A percentile compares a stretch with the other conserved stretches of the same genome.
Conservation (phyloP, 2,888 invertebrate species). For the Apodemia mormo region DNA sequence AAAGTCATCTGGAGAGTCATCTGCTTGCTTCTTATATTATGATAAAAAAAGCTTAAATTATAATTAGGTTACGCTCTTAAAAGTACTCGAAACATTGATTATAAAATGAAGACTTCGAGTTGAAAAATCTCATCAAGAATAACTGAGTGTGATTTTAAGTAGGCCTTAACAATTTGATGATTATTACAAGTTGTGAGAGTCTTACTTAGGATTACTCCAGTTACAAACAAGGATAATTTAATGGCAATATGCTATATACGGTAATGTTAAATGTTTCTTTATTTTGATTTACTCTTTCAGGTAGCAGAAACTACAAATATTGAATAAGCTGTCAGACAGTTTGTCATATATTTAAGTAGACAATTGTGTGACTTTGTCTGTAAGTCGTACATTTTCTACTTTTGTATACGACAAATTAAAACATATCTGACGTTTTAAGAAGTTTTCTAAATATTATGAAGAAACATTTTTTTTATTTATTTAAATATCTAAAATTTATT, state of each 20-base stretch:
- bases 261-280: no score
- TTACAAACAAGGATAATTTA: not conserved
- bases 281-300: no score
- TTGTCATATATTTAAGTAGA: slow-evolving; percentile 6
- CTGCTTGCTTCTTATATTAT: no score
- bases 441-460: not conserved
- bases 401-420: slow-evolving; percentile 8
- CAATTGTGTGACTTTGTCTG: slow-evolving; percentile 1
- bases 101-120: no score
- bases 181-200: not conserved
- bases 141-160: slow-evolving; percentile 6
- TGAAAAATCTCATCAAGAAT: not conserved
- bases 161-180: slow-evolving; percentile 5
- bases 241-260: no score
- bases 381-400: slow-evolving; percentile 3
- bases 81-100: no score
- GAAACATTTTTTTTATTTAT: no score
- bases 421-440: not conserved
- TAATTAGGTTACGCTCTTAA: no score
- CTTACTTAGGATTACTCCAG: slow-evolving; percentile 3
- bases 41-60: no score
- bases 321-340: not conserved
- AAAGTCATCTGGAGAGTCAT: no score
- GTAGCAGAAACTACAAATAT: no score
- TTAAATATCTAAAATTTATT: no score